Percentiles rank a stretch among this genome's conserved stretches.
Conservation (phyloP, 2,888 invertebrate species). For the Leistus spinibarbis region DNA sequence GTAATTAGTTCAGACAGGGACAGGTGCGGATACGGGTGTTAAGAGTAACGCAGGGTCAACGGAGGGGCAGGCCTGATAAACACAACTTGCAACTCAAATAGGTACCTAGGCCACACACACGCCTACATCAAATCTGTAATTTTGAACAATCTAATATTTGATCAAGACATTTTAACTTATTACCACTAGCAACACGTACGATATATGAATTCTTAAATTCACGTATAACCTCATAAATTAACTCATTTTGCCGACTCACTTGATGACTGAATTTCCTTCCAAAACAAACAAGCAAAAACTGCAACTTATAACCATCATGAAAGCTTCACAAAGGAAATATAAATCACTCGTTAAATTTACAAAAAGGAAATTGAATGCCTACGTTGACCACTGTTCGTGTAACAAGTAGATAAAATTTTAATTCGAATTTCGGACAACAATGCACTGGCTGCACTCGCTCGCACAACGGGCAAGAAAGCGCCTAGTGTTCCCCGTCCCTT, state of each 20-base stretch:
- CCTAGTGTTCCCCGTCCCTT: neutral
- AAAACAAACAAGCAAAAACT: neutral
- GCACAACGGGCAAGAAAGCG: neutral
- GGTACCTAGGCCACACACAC: too few species aligned
- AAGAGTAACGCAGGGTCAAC: neutral
- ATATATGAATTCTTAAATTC: too few species aligned
- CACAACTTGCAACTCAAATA: neutral
- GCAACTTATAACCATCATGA: too few species aligned
- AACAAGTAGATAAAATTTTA: neutral
- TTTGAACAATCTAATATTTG: too few species aligned
- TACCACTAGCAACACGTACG: too few species aligned
- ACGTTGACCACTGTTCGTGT: neutral
- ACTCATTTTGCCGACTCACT: too few species aligned
- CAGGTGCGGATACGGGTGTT: constrained; percentile 18
- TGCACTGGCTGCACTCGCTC: neutral
- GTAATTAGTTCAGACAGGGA: constrained; percentile 33
- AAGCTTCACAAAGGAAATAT: too few species aligned
- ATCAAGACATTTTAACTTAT: too few species aligned
- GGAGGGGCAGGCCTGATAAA: neutral
- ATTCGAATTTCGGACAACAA: neutral
- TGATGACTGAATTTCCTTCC: too few species aligned
- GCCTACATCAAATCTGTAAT: too few species aligned
- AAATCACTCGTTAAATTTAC: neutral
- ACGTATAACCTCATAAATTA: too few species aligned
- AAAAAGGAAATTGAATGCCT: neutral